Evolutionary conservation across 1,140 invertebrate genomes (phyloP), one percentile per base, ranked within the genome.

Genomic region (Scylla paramamosain): DNA sequence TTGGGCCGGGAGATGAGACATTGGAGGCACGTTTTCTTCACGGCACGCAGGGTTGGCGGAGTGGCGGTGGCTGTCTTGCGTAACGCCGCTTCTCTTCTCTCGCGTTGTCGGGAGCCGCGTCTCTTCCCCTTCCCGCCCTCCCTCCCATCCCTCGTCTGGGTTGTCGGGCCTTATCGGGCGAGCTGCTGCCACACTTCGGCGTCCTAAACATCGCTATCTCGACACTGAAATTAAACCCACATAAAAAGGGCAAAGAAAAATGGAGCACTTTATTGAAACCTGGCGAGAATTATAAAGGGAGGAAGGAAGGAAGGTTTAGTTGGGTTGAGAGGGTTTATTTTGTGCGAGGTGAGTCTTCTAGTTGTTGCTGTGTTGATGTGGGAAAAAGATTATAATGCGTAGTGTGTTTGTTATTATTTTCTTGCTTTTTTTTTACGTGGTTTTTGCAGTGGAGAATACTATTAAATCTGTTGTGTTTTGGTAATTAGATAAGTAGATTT

Each of bases 241-340:
- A 39, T 39, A 77, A 77, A 77, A 77, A 77, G 67, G 4, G 20
- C 6, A 0, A 7, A 77, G 67, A 77, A 77, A 77, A 77, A 77
- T 77, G n/a, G 67, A 77, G n/a, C 67, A 77, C 67, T 77, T 77
- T 77, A 77, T 77, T 77, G 67, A 77, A 77, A n/a, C 67, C 25
- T 77, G 67, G 20, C 4, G 67, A 77, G 67, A 77, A n/a, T 77
- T n/a, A 20, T 77, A n/a, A 77, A n/a, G 67, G n/a, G 67, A 77
- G 67, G 67, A 7, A 20, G 67, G 20, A 20, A 77, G 67, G 67
- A 77, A n/a, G 67, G 67, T 77, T 20, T 77, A 20, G 52, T 59
- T 20, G 10, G 52, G 46, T 7, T 7, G 46, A 14, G n/a, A n/a
- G n/a, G n/a, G n/a, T n/a, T n/a, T n/a, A n/a, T n/a, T n/a, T n/a